Evolutionary conservation across 1,140 invertebrate species (phyloP).

Genomic region (Hyles euphorbiae): DNA sequence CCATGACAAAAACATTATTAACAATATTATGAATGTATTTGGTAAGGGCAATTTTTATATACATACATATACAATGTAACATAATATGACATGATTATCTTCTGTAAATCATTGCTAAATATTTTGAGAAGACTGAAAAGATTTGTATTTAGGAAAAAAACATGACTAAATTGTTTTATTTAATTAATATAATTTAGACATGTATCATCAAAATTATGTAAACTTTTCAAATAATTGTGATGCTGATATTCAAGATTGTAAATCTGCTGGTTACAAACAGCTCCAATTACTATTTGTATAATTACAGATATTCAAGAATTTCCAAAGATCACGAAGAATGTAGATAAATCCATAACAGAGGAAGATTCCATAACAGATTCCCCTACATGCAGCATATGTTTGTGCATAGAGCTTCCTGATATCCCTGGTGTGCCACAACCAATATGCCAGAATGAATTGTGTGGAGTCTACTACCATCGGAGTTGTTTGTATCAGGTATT

Average conservation of each 20-base stretch:
- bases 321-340: neutral
- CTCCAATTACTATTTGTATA: no score
- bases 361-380: constrained; percentile 5
- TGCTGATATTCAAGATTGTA: no score
- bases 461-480: constrained; percentile 51
- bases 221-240: no score
- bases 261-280: no score
- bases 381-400: constrained; percentile 45
- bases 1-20: constrained; percentile 57
- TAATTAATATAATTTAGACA: no score
- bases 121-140: neutral
- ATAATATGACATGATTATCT: no score
- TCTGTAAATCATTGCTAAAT: neutral
- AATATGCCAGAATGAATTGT: constrained; percentile 43
- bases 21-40: constrained; percentile 49
- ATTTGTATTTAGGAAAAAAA: neutral
- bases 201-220: no score
- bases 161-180: no score
- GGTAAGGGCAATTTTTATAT: constrained; percentile 25
- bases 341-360: neutral
- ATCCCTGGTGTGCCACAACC: constrained; percentile 38
- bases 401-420: constrained; percentile 40
- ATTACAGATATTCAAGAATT: constrained; percentile 5
- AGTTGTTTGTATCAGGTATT: constrained; percentile 41
- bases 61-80: no score